Evolutionary conservation across 2,797 vertebrate species (phyloP), one percentile per base, ranked within the genome.

Genomic region (Anniella stebbinsi): DNA sequence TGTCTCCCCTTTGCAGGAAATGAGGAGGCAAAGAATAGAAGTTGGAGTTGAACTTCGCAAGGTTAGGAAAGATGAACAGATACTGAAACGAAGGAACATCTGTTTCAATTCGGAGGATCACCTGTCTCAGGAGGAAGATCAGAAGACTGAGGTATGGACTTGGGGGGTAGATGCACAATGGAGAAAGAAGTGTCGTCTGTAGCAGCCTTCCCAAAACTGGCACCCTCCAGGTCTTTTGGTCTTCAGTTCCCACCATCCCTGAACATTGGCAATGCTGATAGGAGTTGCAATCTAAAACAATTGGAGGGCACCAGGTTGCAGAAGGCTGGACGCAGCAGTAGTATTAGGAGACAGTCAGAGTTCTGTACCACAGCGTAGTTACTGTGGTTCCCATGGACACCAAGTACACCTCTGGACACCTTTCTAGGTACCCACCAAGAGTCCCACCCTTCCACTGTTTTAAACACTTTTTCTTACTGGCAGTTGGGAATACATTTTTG

Each of bases 61-160:
- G 96, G 97, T 98, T 23, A 98, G 97, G 80, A 98, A 98, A 93
- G 96, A 98, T 4, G 98, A 99, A 12, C 98, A 97, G 90, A 97
- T 98, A 54, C 86, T 98, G 86, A 99, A 99, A 94, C 98, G 98
- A 84, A 97, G 98, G 12, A 98, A 98, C 48, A 94, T 99, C 8
- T 97, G 96, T 0, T 0, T 81, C 0, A 2, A 25, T 0, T 89
- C 92, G 11, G 72, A 96, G 76, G 90, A 91, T 0, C 54, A 0
- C 25, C 0, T 81, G 1, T 88, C 86, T 80, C 41, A 60, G 1
- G 89, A 17, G 67, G 88, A 84, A 63, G 84, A 82, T 0, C 86
- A 67, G 11, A 57, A 33, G 25, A 33, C 77, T 0, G n/a, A 70
- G 89, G 88, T 95, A 83, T 86, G 93, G 36, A 5, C 4, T 2